Base-by-base conservation (phyloP, 2,888 invertebrate genomes). In the Pediacus dermestoides region DNA sequence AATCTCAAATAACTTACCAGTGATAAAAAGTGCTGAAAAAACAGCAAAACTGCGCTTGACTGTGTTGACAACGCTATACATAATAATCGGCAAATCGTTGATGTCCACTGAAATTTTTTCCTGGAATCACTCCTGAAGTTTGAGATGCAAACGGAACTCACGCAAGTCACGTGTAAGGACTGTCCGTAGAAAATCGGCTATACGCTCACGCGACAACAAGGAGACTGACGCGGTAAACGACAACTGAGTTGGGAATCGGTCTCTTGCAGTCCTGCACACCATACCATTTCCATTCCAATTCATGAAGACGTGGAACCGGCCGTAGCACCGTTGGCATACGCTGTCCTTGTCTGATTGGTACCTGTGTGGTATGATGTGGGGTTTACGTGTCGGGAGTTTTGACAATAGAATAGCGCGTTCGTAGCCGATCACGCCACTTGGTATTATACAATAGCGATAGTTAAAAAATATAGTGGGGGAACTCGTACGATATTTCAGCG, bases 21-120 rank as follows among this genome's bases (percentile, higher is more conserved):
- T 60, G 44, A 60, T 57, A 27, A 60, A 52, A 28, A 60, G 42
- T 14, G 60, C 58, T 23, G 56, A 60, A 27, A 59, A 43, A 15
- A 60, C 51, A 14, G 59, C 55, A 47, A 57, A 52, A 45, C 47
- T 55, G 56, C 59, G 49, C 40, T 53, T 58, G 40, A 60, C 54
- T 39, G 57, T 52, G 46, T 52, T 53, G 32, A 59, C 42, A 40
- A 60, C 55, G 42, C 53, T 55, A 53, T 59, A 53, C 60, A 60
- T 60, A 52, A 45, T 58, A 49, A 40, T 39, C 22, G 34, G 13
- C 16, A 31, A 27, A 8, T 10, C 30, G 26, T 27, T 26, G 27
- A 34, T 30, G 16, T 34, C 12, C 3, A 37, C 28, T 22, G 34
- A 16, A 11, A 41, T 39, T 39, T 23, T 27, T 30, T 34, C 15